These are phyloP conservation scores for Capra hircus DNA, from an alignment of 2,113 vertebrate genomes.

Conservation along the genomic window DNA sequence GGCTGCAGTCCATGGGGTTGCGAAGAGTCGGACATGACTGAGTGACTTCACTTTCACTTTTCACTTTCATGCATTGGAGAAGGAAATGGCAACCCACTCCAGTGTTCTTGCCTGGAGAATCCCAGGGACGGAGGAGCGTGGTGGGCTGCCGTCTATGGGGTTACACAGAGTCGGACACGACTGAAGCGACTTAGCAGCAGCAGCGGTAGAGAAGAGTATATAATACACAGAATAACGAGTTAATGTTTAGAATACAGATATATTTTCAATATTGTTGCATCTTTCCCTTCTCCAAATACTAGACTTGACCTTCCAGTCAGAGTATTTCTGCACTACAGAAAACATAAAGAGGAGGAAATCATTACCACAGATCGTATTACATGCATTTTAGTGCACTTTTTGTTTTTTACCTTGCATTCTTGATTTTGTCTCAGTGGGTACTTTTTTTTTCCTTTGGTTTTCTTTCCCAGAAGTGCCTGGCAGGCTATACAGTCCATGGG, in stretches of 20 bases:
- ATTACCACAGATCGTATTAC: not conserved
- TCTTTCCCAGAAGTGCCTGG: not conserved
- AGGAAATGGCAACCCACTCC: too few species aligned
- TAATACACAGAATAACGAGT: not conserved
- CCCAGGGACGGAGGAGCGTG: fast-evolving
- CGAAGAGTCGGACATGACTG: too few species aligned
- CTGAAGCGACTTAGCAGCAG: too few species aligned
- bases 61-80: too few species aligned
- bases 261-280: not conserved
- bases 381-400: not conserved
- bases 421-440: conserved; percentile 17
- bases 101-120: too few species aligned
- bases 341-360: not conserved
- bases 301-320: not conserved
- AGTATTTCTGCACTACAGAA: not conserved
- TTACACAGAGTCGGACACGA: too few species aligned
- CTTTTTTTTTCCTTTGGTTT: not conserved
- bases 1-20: too few species aligned
- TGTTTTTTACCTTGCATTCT: not conserved
- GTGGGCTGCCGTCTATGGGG: too few species aligned
- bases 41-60: too few species aligned
- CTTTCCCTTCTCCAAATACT: not conserved
- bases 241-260: not conserved
- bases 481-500: not conserved
- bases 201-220: not conserved